Evolutionary conservation across 2,797 vertebrate species (phyloP).

Genomic region (Sciurus vulgaris): DNA sequence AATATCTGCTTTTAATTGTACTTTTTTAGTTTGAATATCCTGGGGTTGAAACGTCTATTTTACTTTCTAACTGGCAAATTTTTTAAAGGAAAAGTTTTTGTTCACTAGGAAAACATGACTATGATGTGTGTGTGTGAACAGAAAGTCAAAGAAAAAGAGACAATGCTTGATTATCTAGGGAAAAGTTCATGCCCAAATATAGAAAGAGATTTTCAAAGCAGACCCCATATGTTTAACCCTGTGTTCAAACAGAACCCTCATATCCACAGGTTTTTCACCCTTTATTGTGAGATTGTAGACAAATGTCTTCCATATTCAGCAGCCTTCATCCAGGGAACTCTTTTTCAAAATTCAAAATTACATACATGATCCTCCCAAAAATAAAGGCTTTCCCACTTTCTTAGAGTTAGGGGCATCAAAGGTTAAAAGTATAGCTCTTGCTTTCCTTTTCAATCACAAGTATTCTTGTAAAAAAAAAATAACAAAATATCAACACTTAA

Average conservation of each 20-base stretch:
- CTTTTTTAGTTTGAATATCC: background rate
- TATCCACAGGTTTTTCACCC: background rate
- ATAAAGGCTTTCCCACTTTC: background rate
- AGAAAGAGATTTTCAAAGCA: constrained; percentile 66
- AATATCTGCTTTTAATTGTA: constrained; percentile 19
- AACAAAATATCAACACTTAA: constrained; percentile 56
- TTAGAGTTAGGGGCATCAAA: background rate
- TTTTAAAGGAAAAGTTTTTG: constrained; percentile 37
- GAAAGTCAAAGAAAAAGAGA: constrained; percentile 26
- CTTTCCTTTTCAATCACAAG: constrained; percentile 49
- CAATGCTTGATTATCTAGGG: background rate
- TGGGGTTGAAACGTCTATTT: background rate
- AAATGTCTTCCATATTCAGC: constrained; percentile 36
- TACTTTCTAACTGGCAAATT: background rate
- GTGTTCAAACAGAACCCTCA: background rate
- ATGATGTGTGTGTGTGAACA: background rate
- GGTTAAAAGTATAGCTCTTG: background rate
- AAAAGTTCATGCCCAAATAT: constrained; percentile 56
- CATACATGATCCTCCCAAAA: constrained; percentile 10
- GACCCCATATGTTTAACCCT: background rate
- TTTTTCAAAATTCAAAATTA: constrained; percentile 41
- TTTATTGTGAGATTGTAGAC: constrained; percentile 57
- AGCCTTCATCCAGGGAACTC: background rate
- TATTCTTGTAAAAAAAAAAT: constrained; percentile 41
- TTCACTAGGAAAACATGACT: constrained; percentile 20